Percentiles rank a stretch among this genome's conserved stretches.
These are phyloP conservation scores for Oreochromis aureus DNA, from an alignment of 2,113 vertebrate genomes.

Conservation along the genomic window DNA sequence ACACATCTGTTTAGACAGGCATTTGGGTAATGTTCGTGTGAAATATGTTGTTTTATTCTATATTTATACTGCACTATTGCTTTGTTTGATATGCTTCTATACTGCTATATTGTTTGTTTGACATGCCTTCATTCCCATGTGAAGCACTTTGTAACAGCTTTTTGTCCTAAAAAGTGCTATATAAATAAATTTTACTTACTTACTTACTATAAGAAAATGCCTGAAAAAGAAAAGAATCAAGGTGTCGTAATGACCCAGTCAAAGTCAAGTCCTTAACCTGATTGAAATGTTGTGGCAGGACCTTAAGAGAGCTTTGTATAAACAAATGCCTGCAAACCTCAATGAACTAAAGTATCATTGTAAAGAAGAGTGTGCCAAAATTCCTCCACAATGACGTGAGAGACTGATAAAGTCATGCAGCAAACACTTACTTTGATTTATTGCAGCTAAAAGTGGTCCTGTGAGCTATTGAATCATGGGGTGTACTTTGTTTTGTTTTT, in stretches of 20 bases:
- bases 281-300: background rate
- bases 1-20: too few species aligned
- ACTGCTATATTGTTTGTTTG: too few species aligned
- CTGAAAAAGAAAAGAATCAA: background rate
- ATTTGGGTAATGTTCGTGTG: too few species aligned
- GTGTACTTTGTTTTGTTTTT: background rate
- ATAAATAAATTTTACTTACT: too few species aligned
- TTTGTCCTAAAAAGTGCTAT: too few species aligned
- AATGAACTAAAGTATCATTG: background rate
- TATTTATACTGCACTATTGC: too few species aligned
- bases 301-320: background rate
- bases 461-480: background rate
- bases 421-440: background rate
- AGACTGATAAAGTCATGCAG: background rate
- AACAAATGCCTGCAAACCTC: background rate
- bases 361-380: background rate
- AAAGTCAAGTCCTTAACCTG: background rate
- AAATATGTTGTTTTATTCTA: too few species aligned
- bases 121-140: too few species aligned
- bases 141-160: too few species aligned
- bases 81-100: too few species aligned
- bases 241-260: background rate
- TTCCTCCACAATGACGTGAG: background rate
- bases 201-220: background rate
- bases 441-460: background rate